Conservation (phyloP, 2,888 invertebrate genomes). For the Helleia helle region DNA sequence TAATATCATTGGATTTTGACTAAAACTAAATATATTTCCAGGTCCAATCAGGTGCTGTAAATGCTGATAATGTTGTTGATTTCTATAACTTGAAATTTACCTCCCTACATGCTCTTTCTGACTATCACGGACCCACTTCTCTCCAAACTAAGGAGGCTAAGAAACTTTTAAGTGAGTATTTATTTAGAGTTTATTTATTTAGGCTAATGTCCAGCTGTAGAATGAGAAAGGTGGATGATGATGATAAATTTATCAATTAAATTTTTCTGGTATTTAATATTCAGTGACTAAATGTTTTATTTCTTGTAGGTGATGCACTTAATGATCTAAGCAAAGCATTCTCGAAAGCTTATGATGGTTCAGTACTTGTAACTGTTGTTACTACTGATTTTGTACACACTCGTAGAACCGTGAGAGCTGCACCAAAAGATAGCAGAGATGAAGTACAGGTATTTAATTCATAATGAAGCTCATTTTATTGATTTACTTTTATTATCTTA, state of each 20-base stretch:
- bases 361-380: constrained; percentile 76
- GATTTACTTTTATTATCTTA: background rate
- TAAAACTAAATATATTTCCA: constrained; percentile 25
- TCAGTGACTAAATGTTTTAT: background rate
- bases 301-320: constrained; percentile 49
- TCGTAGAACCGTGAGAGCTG: constrained; percentile 52
- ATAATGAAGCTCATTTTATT: background rate
- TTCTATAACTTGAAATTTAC: constrained; percentile 78
- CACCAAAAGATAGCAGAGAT: constrained; percentile 36
- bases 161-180: constrained; percentile 67
- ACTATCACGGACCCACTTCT: constrained; percentile 78
- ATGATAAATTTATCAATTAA: background rate
- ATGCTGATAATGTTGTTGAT: constrained; percentile 74
- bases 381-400: constrained; percentile 79
- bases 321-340: constrained; percentile 69
- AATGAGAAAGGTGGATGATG: too few relatives aligned
- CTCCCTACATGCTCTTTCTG: constrained; percentile 76
- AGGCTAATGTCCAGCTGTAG: too few relatives aligned
- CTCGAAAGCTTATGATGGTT: constrained; percentile 69
- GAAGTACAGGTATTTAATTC: constrained; percentile 1
- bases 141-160: constrained; percentile 78
- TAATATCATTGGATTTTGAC: too few relatives aligned
- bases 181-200: background rate
- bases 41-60: constrained; percentile 58
- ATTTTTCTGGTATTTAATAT: background rate